phyloP scores from a whole-genome alignment of 92 coral and sea anemone genomes.

The Bergia puertoricense region DNA sequence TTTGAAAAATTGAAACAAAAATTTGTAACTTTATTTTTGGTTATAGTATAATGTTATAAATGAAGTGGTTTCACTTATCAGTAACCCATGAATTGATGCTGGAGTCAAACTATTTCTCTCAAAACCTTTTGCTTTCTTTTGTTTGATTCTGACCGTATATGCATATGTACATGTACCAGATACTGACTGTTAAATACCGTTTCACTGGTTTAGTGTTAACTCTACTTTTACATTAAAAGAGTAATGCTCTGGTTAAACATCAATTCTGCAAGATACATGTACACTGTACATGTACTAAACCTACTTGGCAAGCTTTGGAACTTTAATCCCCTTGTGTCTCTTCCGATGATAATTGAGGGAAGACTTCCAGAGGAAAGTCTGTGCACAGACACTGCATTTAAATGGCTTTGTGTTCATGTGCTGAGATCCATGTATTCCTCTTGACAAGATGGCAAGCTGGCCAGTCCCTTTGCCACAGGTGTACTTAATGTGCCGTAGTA shows the following conservation, averaged over 20 bases:
- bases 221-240: neutral
- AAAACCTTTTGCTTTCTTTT: too few relatives aligned
- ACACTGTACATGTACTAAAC: neutral
- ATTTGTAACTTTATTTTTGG: too few relatives aligned
- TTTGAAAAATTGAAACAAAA: too few relatives aligned
- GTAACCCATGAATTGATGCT: too few relatives aligned
- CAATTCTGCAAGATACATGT: neutral
- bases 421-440: slow-evolving; percentile 28
- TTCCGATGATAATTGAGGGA: slow-evolving; percentile 39
- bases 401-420: slow-evolving; percentile 32
- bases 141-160: too few relatives aligned
- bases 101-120: too few relatives aligned
- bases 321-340: slow-evolving; percentile 34
- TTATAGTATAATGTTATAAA: too few relatives aligned
- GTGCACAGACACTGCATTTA: slow-evolving; percentile 44
- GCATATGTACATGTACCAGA: too few relatives aligned
- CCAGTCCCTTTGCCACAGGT: slow-evolving; percentile 23
- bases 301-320: slow-evolving; percentile 20
- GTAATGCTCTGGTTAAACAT: neutral
- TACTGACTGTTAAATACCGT: too few relatives aligned
- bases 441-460: slow-evolving; percentile 17
- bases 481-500: slow-evolving; percentile 30
- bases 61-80: too few relatives aligned
- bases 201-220: neutral
- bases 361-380: slow-evolving; percentile 43